phyloP scores from a whole-genome alignment of 2,113 vertebrate genomes.

The Lipotes vexillifer region DNA sequence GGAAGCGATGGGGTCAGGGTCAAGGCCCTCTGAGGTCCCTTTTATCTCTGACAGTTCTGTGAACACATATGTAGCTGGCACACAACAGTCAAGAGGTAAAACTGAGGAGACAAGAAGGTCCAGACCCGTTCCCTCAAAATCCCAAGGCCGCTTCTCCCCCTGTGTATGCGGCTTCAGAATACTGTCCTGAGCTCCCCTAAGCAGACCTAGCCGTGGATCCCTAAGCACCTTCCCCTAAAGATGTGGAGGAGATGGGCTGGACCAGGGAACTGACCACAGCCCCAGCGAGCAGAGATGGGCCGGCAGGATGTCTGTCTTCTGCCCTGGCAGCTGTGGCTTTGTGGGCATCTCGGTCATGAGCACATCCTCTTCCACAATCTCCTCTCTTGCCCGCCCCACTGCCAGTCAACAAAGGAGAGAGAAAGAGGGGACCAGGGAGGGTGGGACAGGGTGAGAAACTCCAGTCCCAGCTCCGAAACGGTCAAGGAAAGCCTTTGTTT shows the following conservation, averaged over 20 bases:
- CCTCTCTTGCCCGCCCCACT: neutral
- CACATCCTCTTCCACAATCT: neutral
- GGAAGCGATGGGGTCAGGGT: neutral
- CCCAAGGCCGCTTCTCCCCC: rapidly evolving
- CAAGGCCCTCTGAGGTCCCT: neutral
- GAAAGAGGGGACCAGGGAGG: constrained; percentile 13
- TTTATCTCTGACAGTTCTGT: neutral
- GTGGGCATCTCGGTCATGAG: rapidly evolving
- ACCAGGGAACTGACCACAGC: neutral
- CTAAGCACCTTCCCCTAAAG: neutral
- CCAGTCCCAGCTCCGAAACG: constrained; percentile 10
- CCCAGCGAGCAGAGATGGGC: neutral
- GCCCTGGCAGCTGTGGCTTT: neutral
- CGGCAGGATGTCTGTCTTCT: too few relatives aligned
- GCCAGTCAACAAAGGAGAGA: constrained; percentile 39
- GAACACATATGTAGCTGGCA: neutral
- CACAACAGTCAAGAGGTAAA: neutral
- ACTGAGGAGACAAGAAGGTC: neutral
- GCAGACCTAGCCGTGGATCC: neutral
- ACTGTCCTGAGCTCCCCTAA: neutral
- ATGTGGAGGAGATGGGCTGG: neutral
- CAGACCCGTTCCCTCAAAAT: neutral
- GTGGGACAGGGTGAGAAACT: neutral
- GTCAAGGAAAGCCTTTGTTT: constrained; percentile 56
- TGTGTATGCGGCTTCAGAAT: neutral